Evolutionary conservation across 2,113 vertebrate species (phyloP).

Genomic region (Acanthochromis polyacanthus): DNA sequence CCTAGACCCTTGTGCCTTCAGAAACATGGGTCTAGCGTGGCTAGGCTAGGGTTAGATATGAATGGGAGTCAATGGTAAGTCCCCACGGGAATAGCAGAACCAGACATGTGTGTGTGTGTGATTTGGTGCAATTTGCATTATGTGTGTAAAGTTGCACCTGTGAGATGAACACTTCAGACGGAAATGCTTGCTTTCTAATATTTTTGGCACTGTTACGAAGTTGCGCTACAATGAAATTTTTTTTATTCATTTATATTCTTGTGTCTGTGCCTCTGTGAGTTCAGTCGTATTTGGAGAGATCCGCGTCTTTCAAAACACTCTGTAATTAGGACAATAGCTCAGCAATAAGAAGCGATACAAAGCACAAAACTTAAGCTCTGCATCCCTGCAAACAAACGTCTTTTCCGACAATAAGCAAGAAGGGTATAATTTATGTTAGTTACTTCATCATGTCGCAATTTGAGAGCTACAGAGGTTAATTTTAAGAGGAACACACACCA

Average conservation of each 20-base stretch:
- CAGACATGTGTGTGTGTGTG: neutral
- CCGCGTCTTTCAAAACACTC: neutral
- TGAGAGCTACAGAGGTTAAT: slow-evolving; percentile 44
- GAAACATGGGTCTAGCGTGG: no score
- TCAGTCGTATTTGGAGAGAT: neutral
- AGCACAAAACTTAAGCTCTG: slow-evolving; percentile 4
- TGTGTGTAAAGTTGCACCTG: slow-evolving; percentile 18
- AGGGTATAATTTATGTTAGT: slow-evolving; percentile 47
- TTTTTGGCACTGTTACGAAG: neutral
- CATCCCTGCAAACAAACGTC: slow-evolving; percentile 25
- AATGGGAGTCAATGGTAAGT: no score
- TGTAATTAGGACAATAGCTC: neutral
- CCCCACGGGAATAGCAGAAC: no score
- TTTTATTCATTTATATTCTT: no score
- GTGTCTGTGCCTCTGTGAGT: neutral
- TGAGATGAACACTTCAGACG: slow-evolving; percentile 39
- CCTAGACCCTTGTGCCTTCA: no score
- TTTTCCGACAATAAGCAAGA: slow-evolving; percentile 6
- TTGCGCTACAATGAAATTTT: neutral
- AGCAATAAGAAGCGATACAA: neutral
- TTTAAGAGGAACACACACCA: slow-evolving; percentile 15
- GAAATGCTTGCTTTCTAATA: slow-evolving; percentile 15
- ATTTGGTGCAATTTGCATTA: slow-evolving; percentile 32
- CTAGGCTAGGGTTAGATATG: no score
- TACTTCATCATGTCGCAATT: slow-evolving; percentile 57